Evolutionary conservation across 2,113 vertebrate genomes (phyloP).

Genomic region (Centropristis striata): DNA sequence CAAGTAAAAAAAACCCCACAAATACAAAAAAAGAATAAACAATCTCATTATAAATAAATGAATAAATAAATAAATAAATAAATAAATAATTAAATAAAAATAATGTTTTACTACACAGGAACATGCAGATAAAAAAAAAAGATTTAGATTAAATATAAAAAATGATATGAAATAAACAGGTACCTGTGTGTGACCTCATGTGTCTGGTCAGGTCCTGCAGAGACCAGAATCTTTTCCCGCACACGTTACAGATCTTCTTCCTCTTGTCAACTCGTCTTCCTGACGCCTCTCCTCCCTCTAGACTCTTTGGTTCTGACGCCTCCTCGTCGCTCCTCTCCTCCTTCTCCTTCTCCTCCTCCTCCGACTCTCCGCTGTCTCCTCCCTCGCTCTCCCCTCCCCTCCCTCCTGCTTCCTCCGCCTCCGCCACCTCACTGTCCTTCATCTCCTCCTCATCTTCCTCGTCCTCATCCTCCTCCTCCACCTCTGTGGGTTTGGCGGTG

Average conservation of each 20-base stretch:
- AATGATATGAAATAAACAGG: background rate
- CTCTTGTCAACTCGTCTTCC: slow-evolving; percentile 93
- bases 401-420: slow-evolving; percentile 60
- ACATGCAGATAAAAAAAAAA: no score
- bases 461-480: slow-evolving; percentile 57
- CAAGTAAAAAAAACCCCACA: no score
- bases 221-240: slow-evolving; percentile 98
- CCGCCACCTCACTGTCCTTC: slow-evolving; percentile 1
- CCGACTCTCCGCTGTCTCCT: slow-evolving; percentile 81
- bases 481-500: slow-evolving; percentile 60
- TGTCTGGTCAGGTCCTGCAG: slow-evolving; percentile 98
- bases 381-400: slow-evolving; percentile 77
- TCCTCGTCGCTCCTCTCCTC: slow-evolving; percentile 90
- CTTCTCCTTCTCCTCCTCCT: slow-evolving; percentile 86
- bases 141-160: background rate
- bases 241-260: slow-evolving; percentile 97
- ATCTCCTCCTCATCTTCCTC: slow-evolving; percentile 5
- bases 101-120: no score
- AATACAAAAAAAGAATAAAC: no score
- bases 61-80: no score
- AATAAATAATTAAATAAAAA: no score
- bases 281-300: slow-evolving; percentile 75
- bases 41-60: no score
- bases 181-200: slow-evolving; percentile 98
- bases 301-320: slow-evolving; percentile 88